Evolutionary conservation across 2,797 vertebrate species (phyloP), one percentile per base, ranked within the genome.

Genomic region (Sebastes taczanowskii): DNA sequence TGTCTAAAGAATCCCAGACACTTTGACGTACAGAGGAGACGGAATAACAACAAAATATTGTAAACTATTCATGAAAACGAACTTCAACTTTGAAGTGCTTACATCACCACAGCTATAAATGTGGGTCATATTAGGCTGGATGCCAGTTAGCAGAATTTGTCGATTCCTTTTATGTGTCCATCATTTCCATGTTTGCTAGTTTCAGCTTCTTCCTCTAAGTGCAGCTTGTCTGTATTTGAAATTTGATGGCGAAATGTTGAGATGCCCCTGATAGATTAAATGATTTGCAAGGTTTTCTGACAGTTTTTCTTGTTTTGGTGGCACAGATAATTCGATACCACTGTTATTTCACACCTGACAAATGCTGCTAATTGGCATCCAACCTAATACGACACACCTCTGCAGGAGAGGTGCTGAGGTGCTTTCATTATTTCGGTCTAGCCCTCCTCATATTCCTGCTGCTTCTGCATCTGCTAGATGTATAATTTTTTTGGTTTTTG

Each of bases 21-120:
- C n/a, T 73, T 70, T 72, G 46, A 80, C 52, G 38, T 58, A 49
- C 62, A 22, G 74, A 65, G 29, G 64, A 81, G 29, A 83, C 58
- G 65, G 64, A 75, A 65, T 30, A 76, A 75, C 35, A 75, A 85
- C 29, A 81, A 82, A 80, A 86, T 79, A 58, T 65, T 53, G 18
- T 82, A 76, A 87, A 85, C 32, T 80, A 85, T 82, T 87, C n/a
- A 90, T 86, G 64, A 82, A 81, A 27, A 56, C 64, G 18, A 74
- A 72, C 25, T 58, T 72, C 7, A 84, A 20, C 76, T 81, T 62
- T 78, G 30, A 85, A 80, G 55, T 74, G 38, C 66, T 81, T 80
- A 52, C 64, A 81, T 81, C 74, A 74, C 14, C n/a, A 49, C 62
- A 77, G 58, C 62, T 55, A 55, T 35, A 74, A 68, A 91, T 87